A percentile compares a stretch with the other conserved stretches of the same genome.
Evolutionary conservation across 2,113 vertebrate species (phyloP).

Genomic region (Chlorodrepanis virens): DNA sequence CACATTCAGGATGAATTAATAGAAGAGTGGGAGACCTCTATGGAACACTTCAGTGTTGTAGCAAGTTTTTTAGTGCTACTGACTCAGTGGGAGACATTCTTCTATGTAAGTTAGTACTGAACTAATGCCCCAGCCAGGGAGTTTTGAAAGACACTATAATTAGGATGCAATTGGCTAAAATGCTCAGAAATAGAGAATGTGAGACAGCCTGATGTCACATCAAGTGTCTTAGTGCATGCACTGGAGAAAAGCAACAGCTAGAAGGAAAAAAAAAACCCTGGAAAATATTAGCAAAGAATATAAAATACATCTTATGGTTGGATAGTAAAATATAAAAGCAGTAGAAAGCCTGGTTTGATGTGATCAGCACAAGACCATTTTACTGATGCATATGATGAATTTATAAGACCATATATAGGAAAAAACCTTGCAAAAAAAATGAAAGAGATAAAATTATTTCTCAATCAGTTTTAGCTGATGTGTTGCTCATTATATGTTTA

Average conservation of each 20-base stretch:
- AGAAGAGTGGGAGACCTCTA: background rate
- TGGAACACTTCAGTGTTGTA: background rate
- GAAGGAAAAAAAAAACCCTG: background rate
- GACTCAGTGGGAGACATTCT: background rate
- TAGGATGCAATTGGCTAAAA: background rate
- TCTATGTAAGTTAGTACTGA: background rate
- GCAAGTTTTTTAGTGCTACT: slow-evolving; percentile 15
- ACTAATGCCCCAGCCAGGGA: background rate
- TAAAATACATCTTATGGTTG: background rate
- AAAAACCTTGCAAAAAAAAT: background rate
- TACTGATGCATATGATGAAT: background rate
- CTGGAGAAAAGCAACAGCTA: background rate
- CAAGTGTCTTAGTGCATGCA: background rate
- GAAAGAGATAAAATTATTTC: background rate
- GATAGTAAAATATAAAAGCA: background rate
- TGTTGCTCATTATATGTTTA: background rate
- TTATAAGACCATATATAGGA: background rate
- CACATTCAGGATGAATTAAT: background rate
- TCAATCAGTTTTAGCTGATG: background rate
- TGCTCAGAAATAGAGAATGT: background rate
- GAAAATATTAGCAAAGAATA: background rate
- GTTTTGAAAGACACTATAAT: slow-evolving; percentile 5
- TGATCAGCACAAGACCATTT: background rate
- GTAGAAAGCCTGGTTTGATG: background rate
- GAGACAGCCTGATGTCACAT: background rate